Percentiles rank a stretch among this genome's conserved stretches.
These are phyloP conservation scores for Tetragonula clypearis DNA, from an alignment of 1,140 invertebrate species.

Conservation along the genomic window DNA sequence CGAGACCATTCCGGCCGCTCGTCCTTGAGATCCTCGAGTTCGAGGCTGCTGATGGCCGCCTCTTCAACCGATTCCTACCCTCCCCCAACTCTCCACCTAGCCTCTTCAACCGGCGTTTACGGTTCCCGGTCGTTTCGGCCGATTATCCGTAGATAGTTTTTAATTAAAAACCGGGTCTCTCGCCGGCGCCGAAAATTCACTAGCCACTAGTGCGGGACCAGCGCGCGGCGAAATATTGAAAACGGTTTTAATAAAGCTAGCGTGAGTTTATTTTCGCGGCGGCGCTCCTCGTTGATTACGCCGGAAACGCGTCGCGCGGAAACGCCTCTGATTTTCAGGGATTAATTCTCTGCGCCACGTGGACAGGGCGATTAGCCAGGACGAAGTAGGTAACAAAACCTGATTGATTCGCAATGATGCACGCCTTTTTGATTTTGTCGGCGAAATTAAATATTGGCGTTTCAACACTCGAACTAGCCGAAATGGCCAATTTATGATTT, in stretches of 20 bases:
- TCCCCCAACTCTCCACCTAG: not conserved
- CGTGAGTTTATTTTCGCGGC: conserved; percentile 13
- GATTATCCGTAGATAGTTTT: conserved; percentile 42
- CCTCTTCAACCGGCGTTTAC: conserved; percentile 45
- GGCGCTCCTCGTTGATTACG: not conserved
- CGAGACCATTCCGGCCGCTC: conserved; percentile 69
- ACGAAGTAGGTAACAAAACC: not conserved
- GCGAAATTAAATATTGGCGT: too few species aligned
- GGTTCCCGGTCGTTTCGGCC: conserved; percentile 27
- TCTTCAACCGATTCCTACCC: conserved; percentile 39
- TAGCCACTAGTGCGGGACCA: too few species aligned
- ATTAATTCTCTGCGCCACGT: not conserved
- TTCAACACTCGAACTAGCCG: too few species aligned
- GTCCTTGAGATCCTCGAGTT: conserved; percentile 67
- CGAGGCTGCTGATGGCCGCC: conserved; percentile 44
- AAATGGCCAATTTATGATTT: too few species aligned
- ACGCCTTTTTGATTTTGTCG: too few species aligned
- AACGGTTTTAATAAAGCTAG: conserved; percentile 22
- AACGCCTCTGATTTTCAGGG: not conserved
- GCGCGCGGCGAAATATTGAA: conserved; percentile 1
- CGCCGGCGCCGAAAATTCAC: not conserved
- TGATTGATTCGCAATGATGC: too few species aligned
- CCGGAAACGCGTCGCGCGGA: not conserved
- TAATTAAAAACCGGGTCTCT: conserved; percentile 69
- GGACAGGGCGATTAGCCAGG: not conserved